Evolutionary conservation across 2,888 invertebrate species (phyloP).

Genomic region (Lomographa bimaculata): DNA sequence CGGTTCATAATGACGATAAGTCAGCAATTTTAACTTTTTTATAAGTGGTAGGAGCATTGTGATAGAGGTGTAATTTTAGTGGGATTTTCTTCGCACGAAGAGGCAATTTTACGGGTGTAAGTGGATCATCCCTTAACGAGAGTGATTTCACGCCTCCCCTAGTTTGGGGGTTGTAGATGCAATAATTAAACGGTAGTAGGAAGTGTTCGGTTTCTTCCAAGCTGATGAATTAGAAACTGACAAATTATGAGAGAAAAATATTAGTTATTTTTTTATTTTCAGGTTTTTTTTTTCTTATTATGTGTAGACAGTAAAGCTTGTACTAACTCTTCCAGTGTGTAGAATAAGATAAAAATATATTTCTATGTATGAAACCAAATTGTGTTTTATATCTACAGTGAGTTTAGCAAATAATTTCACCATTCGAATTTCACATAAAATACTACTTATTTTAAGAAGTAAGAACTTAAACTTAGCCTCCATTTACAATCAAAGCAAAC

Average conservation of each 20-base stretch:
- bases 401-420: too few species aligned
- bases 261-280: too few species aligned
- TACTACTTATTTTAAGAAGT: too few species aligned
- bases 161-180: constrained; percentile 41
- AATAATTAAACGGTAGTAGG: constrained; percentile 40
- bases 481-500: too few species aligned
- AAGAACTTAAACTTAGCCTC: too few species aligned
- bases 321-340: too few species aligned
- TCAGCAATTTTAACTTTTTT: constrained; percentile 35
- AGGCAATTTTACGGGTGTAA: constrained; percentile 47
- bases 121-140: constrained; percentile 37
- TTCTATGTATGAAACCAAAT: too few species aligned
- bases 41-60: not conserved
- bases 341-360: too few species aligned
- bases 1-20: constrained; percentile 25
- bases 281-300: too few species aligned
- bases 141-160: constrained; percentile 47
- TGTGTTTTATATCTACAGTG: too few species aligned
- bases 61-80: constrained; percentile 26
- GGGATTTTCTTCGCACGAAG: constrained; percentile 41
- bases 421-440: too few species aligned
- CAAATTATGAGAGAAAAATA: too few species aligned
- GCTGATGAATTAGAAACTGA: not conserved
- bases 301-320: not conserved
- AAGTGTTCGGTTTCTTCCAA: constrained; percentile 15